Percentiles rank a stretch among this genome's conserved stretches.
phyloP scores from a whole-genome alignment of 23 tunicate species.

The Corella eumyota region DNA sequence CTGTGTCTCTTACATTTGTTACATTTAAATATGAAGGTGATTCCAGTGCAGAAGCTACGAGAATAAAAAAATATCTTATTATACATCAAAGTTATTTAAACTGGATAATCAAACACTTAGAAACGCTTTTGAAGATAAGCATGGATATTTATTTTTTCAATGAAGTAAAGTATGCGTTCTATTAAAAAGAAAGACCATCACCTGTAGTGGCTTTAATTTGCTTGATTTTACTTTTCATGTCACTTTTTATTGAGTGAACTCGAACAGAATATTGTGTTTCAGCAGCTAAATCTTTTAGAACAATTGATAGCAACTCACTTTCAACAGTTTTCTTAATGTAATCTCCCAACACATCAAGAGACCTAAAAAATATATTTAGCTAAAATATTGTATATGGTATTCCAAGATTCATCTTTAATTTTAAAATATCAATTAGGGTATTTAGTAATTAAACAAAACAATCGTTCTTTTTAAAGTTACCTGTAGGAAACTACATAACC shows the following conservation, averaged over 20 bases:
- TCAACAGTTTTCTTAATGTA: background rate
- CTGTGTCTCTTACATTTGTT: conserved; percentile 13
- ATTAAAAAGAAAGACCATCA: background rate
- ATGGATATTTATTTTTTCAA: too few relatives aligned
- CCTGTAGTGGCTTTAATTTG: conserved; percentile 29
- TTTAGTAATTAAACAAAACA: too few relatives aligned
- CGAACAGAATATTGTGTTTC: conserved; percentile 16
- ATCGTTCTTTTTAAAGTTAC: background rate
- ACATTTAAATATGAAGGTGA: conserved; percentile 6
- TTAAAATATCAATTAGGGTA: too few relatives aligned
- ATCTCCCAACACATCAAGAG: conserved; percentile 11
- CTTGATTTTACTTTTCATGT: conserved; percentile 2
- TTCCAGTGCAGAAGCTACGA: conserved; percentile 8
- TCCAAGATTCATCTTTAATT: too few relatives aligned
- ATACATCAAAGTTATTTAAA: too few relatives aligned
- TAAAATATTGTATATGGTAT: too few relatives aligned
- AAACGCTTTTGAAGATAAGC: too few relatives aligned
- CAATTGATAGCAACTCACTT: background rate
- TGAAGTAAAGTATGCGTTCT: too few relatives aligned
- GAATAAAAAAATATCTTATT: background rate
- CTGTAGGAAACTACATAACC: conserved; percentile 12
- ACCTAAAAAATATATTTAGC: too few relatives aligned
- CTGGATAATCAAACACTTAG: too few relatives aligned
- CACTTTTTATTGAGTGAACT: background rate
- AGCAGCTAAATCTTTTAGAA: conserved; percentile 3